Conservation (phyloP, 1,140 invertebrate genomes). For the Euglossa dilemma region DNA sequence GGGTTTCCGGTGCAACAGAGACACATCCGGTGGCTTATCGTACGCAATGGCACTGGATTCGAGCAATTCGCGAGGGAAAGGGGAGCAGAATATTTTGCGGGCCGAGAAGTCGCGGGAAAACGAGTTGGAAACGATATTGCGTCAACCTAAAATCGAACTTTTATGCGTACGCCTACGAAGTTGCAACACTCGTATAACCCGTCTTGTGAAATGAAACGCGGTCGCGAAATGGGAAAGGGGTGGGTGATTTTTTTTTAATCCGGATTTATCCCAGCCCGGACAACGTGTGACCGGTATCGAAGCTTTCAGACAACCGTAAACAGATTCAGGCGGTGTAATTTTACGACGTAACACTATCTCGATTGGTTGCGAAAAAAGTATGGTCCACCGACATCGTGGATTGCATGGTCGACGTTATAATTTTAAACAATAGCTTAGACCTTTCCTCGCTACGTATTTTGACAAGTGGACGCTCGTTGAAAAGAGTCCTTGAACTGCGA, state of each 20-base stretch:
- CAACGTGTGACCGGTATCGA: too few relatives aligned
- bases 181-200: neutral
- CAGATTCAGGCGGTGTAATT: too few relatives aligned
- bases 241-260: neutral
- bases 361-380: too few relatives aligned
- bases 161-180: neutral
- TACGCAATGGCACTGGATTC: neutral
- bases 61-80: neutral
- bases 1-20: neutral
- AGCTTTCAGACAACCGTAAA: too few relatives aligned
- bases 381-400: too few relatives aligned
- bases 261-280: too few relatives aligned
- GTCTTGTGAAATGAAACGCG: neutral
- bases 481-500: too few relatives aligned
- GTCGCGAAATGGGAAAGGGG: neutral
- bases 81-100: neutral
- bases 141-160: constrained; percentile 19
- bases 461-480: too few relatives aligned
- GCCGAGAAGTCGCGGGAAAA: neutral
- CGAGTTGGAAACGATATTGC: neutral
- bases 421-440: too few relatives aligned
- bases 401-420: too few relatives aligned
- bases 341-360: too few relatives aligned
- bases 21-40: neutral
- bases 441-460: too few relatives aligned